Percentiles rank a stretch among this genome's conserved stretches.
phyloP scores from a whole-genome alignment of 2,888 invertebrate genomes.

The Nematopogon swammerdamellus region DNA sequence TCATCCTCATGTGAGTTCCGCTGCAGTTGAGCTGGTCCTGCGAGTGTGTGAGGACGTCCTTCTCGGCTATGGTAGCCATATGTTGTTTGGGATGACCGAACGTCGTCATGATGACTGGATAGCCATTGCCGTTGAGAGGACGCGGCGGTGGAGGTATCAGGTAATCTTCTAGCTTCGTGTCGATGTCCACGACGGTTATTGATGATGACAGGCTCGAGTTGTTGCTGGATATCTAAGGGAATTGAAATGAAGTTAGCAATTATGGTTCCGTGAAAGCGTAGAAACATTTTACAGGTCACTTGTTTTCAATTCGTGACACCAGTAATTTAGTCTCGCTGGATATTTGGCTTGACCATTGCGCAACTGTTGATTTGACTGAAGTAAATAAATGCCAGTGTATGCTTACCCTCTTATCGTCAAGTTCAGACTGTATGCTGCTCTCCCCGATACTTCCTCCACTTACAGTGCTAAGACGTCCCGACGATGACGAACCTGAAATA shows the following conservation, averaged over 20 bases:
- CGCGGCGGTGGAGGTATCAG: conserved; percentile 63
- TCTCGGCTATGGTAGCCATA: conserved; percentile 50
- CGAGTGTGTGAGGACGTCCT: conserved; percentile 22
- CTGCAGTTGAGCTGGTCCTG: conserved; percentile 17
- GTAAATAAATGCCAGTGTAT: too few species aligned
- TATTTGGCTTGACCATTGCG: too few species aligned
- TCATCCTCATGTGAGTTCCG: conserved; percentile 37
- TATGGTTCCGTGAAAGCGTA: too few species aligned
- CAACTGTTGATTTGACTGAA: too few species aligned
- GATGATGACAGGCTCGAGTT: neutral
- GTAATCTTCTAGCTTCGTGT: conserved; percentile 55
- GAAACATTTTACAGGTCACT: too few species aligned
- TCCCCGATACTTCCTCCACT: conserved; percentile 80
- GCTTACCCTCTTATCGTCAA: conserved; percentile 60
- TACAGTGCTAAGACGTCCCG: conserved; percentile 78
- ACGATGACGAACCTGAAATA: conserved; percentile 68
- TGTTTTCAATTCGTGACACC: too few species aligned
- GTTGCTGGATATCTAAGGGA: neutral
- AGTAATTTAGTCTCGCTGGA: too few species aligned
- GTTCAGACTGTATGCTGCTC: conserved; percentile 82
- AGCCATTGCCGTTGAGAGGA: conserved; percentile 30
- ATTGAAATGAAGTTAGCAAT: too few species aligned
- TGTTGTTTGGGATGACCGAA: conserved; percentile 47
- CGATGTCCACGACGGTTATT: conserved; percentile 20
- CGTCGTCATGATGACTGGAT: conserved; percentile 37